phyloP scores from a whole-genome alignment of 2,797 vertebrate genomes.

The Buceros bicornis region DNA sequence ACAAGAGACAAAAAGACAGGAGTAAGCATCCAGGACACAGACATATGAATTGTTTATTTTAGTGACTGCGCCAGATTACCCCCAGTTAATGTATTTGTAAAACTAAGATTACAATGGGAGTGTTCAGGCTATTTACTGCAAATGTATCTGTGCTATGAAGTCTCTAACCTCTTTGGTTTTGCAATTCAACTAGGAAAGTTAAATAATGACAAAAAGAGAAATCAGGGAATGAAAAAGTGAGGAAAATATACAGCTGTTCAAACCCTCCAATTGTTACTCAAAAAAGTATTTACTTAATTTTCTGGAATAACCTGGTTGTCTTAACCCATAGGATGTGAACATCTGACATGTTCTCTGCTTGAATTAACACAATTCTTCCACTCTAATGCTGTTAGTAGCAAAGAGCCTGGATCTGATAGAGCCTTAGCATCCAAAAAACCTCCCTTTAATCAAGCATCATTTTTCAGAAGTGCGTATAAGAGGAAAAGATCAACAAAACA shows the following conservation, averaged over 20 bases:
- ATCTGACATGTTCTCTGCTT: neutral
- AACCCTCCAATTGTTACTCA: neutral
- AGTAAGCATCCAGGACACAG: neutral
- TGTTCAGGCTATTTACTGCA: neutral
- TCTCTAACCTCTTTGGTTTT: neutral
- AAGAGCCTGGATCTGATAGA: neutral
- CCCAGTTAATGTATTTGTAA: neutral
- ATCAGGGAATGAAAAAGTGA: neutral
- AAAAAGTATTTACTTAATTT: neutral
- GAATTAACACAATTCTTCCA: constrained; percentile 20
- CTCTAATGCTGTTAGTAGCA: neutral
- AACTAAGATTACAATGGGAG: neutral
- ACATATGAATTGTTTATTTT: neutral
- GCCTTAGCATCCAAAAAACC: neutral
- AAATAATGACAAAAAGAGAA: neutral
- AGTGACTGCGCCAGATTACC: neutral
- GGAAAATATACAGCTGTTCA: neutral
- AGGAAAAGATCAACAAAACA: constrained; percentile 3
- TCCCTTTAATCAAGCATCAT: neutral
- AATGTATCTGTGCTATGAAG: neutral
- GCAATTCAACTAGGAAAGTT: neutral
- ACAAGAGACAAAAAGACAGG: neutral
- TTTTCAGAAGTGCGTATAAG: neutral
- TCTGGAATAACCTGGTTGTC: constrained; percentile 17
- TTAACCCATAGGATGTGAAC: constrained; percentile 28